Percentiles rank a stretch among this genome's conserved stretches.
Conservation (phyloP, 2,888 invertebrate species). For the Melanostoma scalare region DNA sequence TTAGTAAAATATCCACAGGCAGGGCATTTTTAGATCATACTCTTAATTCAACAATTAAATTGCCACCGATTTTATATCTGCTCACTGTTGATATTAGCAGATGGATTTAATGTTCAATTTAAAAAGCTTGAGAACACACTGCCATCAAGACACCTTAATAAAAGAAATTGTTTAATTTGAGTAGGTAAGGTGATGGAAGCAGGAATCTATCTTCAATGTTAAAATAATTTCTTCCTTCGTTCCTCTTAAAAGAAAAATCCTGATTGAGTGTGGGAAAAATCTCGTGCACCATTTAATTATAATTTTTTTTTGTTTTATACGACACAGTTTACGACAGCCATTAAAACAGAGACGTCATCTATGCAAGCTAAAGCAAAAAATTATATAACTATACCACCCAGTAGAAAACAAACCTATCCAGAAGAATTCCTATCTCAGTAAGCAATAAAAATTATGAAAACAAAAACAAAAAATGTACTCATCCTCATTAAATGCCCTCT, state of each 20-base stretch:
- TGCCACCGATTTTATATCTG: too few relatives aligned
- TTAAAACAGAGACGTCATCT: conserved; percentile 19
- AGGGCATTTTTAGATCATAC: too few relatives aligned
- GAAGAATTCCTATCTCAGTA: not conserved
- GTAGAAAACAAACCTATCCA: conserved; percentile 7
- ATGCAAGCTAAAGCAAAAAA: not conserved
- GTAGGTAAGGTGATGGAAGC: too few relatives aligned
- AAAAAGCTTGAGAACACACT: too few relatives aligned
- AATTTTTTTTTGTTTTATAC: conserved; percentile 2
- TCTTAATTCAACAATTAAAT: too few relatives aligned
- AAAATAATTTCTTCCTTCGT: too few relatives aligned
- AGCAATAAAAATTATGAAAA: conserved; percentile 32
- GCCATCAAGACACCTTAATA: too few relatives aligned
- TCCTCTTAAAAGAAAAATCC: not conserved
- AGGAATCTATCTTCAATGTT: too few relatives aligned
- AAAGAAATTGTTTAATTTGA: too few relatives aligned
- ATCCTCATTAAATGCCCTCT: conserved; percentile 48
- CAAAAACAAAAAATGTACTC: conserved; percentile 33
- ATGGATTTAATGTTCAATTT: too few relatives aligned
- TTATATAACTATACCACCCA: conserved; percentile 33
- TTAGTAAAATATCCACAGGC: too few relatives aligned
- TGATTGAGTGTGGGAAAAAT: not conserved
- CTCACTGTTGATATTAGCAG: too few relatives aligned
- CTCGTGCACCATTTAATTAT: not conserved
- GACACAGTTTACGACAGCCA: not conserved